Evolutionary conservation across 2,888 invertebrate species (phyloP), one percentile per base, ranked within the genome.

Genomic region (Micoletzkya japonica): DNA sequence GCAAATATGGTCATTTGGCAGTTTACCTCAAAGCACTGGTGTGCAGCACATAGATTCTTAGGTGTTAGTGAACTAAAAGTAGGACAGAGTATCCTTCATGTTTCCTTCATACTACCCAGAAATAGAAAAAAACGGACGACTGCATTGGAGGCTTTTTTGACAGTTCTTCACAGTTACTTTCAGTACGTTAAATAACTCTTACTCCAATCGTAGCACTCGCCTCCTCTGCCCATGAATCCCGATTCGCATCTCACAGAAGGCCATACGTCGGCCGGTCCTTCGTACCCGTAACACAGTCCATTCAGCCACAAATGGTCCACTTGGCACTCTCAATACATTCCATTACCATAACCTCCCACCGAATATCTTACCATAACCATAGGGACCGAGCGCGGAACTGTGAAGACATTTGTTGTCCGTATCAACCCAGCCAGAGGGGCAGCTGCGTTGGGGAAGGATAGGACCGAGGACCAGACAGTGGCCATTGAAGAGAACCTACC

Each of bases 261-360:
- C 61, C 61, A 61, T 4, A 61, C 61, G 24, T 61, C 61, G 28
- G 44, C 61, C 32, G 61, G 61, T 30, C 61, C 61, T 26, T 61
- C 61, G 49, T 61, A 61, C n/a, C 61, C 61, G 32, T 61, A 61
- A 17, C 61, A 61, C 2, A 44, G 49, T 20, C 20, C 20, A 30
- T 61, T 61, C 26, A 24, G 26, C n/a, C 39, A 20, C 14, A 61
- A 24, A 20, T 44, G 28, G 20, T 63, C 63, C 63, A 50, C 50
- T 20, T 63, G 63, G 24, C 63, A 63, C 14, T 63, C 63, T 63
- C 26, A 52, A 52, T 52, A 36, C 10, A 44, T 44, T 44, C 20
- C 20, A 44, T 44, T 44, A 44, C 20, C 20, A 14, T 20, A 0
- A 28, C 44, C n/a, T 37, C 4, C 17, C 26, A 28, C 1, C 30